Evolutionary conservation across 2,797 vertebrate genomes (phyloP).

Genomic region (Spondyliosoma cantharus): DNA sequence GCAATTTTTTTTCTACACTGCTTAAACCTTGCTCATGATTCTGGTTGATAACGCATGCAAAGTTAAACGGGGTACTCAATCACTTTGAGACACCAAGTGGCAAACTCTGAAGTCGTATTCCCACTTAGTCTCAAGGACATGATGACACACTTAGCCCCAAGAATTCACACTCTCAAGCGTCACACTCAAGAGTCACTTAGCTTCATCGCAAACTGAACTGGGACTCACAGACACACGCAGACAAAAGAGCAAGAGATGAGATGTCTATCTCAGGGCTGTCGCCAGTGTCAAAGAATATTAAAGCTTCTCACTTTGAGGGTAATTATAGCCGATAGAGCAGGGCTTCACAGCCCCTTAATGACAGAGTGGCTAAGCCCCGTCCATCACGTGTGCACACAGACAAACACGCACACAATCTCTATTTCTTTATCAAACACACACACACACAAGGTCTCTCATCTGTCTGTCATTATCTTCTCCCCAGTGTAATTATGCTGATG

Average conservation of each 20-base stretch:
- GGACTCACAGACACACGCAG: slow-evolving; percentile 51
- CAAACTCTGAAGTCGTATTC: slow-evolving; percentile 60
- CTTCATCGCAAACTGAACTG: slow-evolving; percentile 66
- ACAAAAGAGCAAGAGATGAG: slow-evolving; percentile 73
- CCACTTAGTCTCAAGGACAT: slow-evolving; percentile 76
- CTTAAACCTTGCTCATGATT: slow-evolving; percentile 10
- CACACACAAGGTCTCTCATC: slow-evolving; percentile 72
- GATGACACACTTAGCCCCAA: slow-evolving; percentile 67
- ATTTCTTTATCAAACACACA: slow-evolving; percentile 65
- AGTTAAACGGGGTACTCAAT: slow-evolving; percentile 50
- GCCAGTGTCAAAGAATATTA: slow-evolving; percentile 80
- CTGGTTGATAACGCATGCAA: slow-evolving; percentile 26
- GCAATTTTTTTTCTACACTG: background rate
- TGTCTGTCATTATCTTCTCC: slow-evolving; percentile 82
- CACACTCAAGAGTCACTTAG: slow-evolving; percentile 73
- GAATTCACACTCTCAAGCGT: slow-evolving; percentile 60
- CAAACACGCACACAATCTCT: slow-evolving; percentile 59
- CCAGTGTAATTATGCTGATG: slow-evolving; percentile 84
- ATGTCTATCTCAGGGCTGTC: slow-evolving; percentile 76
- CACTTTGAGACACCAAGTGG: slow-evolving; percentile 35
- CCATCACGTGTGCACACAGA: slow-evolving; percentile 75
- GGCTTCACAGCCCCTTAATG: slow-evolving; percentile 76
- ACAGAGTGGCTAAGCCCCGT: slow-evolving; percentile 79
- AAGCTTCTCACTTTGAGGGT: slow-evolving; percentile 80
- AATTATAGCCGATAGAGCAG: slow-evolving; percentile 79